Conservation (phyloP, 1,140 invertebrate species). For the Paraescarpia echinospica region DNA sequence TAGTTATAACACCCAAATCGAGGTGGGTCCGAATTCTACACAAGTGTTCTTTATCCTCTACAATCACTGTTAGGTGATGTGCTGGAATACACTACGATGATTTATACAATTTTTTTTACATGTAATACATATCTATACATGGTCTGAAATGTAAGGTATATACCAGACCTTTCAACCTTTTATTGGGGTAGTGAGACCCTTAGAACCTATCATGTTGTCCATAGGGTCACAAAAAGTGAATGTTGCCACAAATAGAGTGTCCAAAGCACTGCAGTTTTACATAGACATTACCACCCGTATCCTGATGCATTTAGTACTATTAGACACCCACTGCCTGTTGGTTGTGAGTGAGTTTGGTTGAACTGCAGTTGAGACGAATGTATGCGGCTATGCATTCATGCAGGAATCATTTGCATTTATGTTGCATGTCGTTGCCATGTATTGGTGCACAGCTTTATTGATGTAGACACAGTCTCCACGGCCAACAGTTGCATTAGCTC, state of each 20-base stretch:
- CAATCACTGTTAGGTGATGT: too few relatives aligned
- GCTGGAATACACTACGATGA: too few relatives aligned
- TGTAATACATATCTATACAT: too few relatives aligned
- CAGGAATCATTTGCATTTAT: constrained; percentile 1
- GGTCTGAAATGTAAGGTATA: too few relatives aligned
- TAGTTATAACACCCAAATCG: too few relatives aligned
- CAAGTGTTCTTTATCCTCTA: too few relatives aligned
- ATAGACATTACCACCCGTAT: background rate
- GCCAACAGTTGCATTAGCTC: background rate
- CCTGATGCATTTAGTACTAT: background rate
- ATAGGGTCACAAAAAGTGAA: background rate
- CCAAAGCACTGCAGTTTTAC: background rate
- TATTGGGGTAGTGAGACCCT: background rate
- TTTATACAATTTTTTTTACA: too few relatives aligned
- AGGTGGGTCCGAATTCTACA: too few relatives aligned
- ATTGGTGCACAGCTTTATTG: background rate
- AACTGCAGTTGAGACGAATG: background rate
- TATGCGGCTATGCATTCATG: background rate
- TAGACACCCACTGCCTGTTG: background rate
- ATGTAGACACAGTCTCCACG: background rate
- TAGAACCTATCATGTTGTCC: too few relatives aligned
- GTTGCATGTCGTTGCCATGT: background rate
- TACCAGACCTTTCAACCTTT: background rate
- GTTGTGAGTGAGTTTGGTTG: background rate
- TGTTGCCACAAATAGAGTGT: background rate